Conservation (phyloP, 2,797 vertebrate genomes). For the Onychomys torridus region DNA sequence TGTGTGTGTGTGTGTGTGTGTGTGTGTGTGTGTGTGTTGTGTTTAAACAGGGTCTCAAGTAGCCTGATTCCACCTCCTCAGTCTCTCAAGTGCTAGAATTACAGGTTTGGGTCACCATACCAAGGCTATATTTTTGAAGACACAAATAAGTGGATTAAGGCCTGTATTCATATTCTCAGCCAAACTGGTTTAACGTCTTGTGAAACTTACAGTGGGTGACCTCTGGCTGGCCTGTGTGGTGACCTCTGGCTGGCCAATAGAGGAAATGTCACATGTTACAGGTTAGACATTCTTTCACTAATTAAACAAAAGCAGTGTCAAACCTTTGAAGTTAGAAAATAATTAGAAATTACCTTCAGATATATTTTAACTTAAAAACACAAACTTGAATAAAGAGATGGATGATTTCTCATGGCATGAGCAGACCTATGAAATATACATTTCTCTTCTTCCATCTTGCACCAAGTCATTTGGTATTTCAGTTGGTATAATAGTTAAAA, state of each 20-base stretch:
- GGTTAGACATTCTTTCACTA: not conserved
- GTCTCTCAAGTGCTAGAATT: not conserved
- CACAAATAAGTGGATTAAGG: not conserved
- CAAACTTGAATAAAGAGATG: constrained; percentile 41
- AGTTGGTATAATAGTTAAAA: constrained; percentile 89
- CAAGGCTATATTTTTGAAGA: not conserved
- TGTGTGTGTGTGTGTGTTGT: not conserved
- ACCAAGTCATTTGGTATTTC: constrained; percentile 86
- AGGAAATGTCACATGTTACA: not conserved
- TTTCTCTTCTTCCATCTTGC: constrained; percentile 81
- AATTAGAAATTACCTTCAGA: constrained; percentile 59
- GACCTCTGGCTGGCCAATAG: constrained; percentile 25
- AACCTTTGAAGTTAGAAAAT: constrained; percentile 21
- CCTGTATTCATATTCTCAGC: not conserved
- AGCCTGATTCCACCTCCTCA: not conserved
- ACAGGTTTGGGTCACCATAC: not conserved
- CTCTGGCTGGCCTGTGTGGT: constrained; percentile 5
- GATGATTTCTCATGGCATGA: constrained; percentile 83
- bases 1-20: not conserved
- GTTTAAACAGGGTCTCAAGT: not conserved
- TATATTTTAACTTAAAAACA: constrained; percentile 60
- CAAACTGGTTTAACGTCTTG: not conserved
- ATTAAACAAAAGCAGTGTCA: constrained; percentile 9
- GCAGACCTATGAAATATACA: constrained; percentile 80
- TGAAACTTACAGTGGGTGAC: not conserved